Evolutionary conservation across 92 coral and sea anemone species (phyloP).

Genomic region (Epizoanthus stellaris): DNA sequence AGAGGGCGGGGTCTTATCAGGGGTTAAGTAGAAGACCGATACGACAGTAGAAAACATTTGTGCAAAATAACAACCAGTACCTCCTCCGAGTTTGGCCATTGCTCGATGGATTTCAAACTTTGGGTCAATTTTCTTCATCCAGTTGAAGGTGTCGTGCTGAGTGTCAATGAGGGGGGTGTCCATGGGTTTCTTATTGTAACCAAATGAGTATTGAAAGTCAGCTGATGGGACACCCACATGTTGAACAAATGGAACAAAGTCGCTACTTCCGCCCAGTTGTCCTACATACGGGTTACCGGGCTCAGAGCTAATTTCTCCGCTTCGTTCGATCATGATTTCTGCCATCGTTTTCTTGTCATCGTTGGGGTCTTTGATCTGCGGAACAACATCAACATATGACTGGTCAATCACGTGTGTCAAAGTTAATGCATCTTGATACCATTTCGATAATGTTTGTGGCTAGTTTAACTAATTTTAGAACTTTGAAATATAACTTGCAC

Average conservation of each 20-base stretch:
- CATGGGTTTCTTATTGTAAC: slow-evolving; percentile 14
- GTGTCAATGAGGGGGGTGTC: slow-evolving; percentile 2
- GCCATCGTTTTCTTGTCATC: slow-evolving; percentile 27
- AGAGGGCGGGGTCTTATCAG: too few species aligned
- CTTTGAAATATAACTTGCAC: too few species aligned
- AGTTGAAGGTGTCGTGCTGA: slow-evolving; percentile 25
- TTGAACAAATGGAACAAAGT: slow-evolving; percentile 33
- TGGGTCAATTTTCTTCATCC: slow-evolving; percentile 20
- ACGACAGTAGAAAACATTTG: too few species aligned
- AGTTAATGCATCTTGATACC: too few species aligned
- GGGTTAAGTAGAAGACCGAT: too few species aligned
- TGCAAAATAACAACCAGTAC: not conserved
- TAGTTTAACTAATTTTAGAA: too few species aligned
- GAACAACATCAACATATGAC: too few species aligned
- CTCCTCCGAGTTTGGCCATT: slow-evolving; percentile 34
- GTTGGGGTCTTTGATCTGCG: slow-evolving; percentile 25
- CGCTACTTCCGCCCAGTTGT: slow-evolving; percentile 21
- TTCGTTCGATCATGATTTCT: slow-evolving; percentile 19
- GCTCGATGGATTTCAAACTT: slow-evolving; percentile 23
- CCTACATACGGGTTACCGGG: not conserved
- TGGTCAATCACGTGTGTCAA: too few species aligned
- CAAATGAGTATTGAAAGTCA: slow-evolving; percentile 27
- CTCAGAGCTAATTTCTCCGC: not conserved
- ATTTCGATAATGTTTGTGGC: too few species aligned
- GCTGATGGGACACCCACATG: slow-evolving; percentile 32